Conservation (phyloP, 2,797 vertebrate species). For the Scolopax rusticola region DNA sequence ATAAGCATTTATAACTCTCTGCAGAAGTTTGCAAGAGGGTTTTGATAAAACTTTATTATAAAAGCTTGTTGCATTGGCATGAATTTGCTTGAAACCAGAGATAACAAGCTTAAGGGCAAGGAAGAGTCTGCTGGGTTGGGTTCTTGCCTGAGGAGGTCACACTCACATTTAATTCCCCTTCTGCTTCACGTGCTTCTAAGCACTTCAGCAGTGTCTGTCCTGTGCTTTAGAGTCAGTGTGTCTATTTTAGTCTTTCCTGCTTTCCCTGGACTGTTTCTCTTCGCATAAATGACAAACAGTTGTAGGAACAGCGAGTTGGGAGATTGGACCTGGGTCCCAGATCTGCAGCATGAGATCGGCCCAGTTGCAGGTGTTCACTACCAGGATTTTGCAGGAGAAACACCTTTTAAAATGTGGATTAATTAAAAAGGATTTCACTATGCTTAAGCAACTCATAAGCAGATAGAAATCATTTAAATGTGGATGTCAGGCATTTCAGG, state of each 20-base stretch:
- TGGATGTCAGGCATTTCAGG: neutral
- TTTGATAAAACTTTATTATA: neutral
- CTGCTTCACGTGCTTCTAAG: fast-evolving
- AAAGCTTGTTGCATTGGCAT: neutral
- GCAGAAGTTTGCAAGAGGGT: neutral
- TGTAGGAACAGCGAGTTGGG: fast-evolving
- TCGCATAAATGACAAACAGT: fast-evolving
- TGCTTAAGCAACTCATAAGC: neutral
- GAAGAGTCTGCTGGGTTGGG: neutral
- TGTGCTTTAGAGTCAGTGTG: fast-evolving
- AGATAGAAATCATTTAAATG: neutral
- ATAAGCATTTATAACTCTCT: neutral
- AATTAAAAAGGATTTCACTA: neutral
- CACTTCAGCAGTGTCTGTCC: neutral
- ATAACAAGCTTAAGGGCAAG: neutral
- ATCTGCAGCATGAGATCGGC: neutral
- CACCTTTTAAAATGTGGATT: neutral
- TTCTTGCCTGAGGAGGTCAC: neutral
- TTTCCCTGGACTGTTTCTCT: neutral
- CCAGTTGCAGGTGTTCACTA: neutral
- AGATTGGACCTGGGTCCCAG: neutral
- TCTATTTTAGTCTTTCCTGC: neutral
- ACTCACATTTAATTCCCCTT: fast-evolving
- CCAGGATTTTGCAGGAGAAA: neutral
- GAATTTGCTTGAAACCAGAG: constrained; percentile 10